These are phyloP conservation scores for Caenorhabditis parvicauda DNA, from an alignment of 2,888 invertebrate species.

Conservation along the genomic window DNA sequence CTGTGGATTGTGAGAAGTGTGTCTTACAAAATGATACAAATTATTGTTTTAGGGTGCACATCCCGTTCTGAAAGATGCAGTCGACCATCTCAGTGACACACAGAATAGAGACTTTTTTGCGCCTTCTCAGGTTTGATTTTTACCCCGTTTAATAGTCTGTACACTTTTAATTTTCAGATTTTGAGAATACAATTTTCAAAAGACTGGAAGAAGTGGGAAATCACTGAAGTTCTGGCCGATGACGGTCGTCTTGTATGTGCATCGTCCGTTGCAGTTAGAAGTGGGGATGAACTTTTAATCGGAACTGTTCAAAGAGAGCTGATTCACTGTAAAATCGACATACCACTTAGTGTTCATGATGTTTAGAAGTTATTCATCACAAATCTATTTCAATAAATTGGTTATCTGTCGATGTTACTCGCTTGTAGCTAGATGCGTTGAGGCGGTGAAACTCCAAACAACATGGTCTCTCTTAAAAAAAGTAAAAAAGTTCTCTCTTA, in stretches of 20 bases:
- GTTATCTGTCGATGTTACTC: no score
- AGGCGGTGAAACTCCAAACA: no score
- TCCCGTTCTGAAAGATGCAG: conserved; percentile 22
- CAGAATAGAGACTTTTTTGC: conserved; percentile 8
- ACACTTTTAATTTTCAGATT: no score
- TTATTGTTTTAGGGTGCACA: conserved; percentile 30
- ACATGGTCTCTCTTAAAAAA: no score
- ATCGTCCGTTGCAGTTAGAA: conserved; percentile 17
- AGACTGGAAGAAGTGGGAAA: conserved; percentile 17
- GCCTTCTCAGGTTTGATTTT: conserved; percentile 36
- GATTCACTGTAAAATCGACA: conserved; percentile 20
- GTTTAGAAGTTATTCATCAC: no score
- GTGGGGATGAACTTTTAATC: conserved; percentile 18
- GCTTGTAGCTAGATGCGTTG: no score
- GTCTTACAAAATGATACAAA: neutral
- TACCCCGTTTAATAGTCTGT: no score
- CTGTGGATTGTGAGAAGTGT: conserved; percentile 25
- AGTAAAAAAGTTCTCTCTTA: no score
- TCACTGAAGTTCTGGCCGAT: conserved; percentile 25
- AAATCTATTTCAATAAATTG: no score
- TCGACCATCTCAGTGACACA: conserved; percentile 14
- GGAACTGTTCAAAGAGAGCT: conserved; percentile 27
- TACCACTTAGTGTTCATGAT: no score
- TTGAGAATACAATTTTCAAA: conserved; percentile 24
- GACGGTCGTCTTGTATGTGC: conserved; percentile 27